Evolutionary conservation across 2,797 vertebrate species (phyloP), one percentile per base, ranked within the genome.

Genomic region (Leuciscus waleckii): DNA sequence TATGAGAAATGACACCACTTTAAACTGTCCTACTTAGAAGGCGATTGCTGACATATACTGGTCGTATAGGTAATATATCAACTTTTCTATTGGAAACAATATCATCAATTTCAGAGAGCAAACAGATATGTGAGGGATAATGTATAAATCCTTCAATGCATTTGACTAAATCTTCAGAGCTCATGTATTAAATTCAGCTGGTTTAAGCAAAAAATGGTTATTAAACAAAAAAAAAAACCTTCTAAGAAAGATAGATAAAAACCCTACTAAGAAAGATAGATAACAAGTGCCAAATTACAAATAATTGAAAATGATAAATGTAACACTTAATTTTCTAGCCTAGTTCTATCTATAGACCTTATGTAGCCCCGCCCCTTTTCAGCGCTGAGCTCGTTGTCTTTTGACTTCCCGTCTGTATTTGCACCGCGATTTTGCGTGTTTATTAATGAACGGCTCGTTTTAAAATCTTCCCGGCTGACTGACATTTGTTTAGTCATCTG

Each of bases 1-100:
- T 79, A 73, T 82, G 80, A 86, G 17, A 86, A 86, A 86, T 32
- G 39, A 86, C 80, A 78, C 63, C 85, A 82, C 41, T 83, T 86
- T 86, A 78, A 58, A 63, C 78, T 56, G 79, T 39, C 79, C 70
- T 75, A 76, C 85, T 77, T 68, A 86, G 37, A 35, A 35, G 35
- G 35, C 2, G 5, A 56, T 8, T 56, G 37, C 70, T 71, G 85
- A 77, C 23, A 46, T 86, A 77, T 69, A 65, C 77, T 63, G 41
- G 41, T 41, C 56, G 4, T 68, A 68, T 43, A 68, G 73, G 46
- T 85, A 73, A 65, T 80, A 80, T 80, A 23, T 21, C 54, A 39
- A 69, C 49, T 10, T 41, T 63, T 65, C 74, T 85, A 80, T 65
- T 85, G 35, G 11, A 54, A 54, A 51, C 68, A 74, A 80, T 73